Base-by-base conservation (phyloP, 2,797 vertebrate species). In the Stomatorhinus walkeri region DNA sequence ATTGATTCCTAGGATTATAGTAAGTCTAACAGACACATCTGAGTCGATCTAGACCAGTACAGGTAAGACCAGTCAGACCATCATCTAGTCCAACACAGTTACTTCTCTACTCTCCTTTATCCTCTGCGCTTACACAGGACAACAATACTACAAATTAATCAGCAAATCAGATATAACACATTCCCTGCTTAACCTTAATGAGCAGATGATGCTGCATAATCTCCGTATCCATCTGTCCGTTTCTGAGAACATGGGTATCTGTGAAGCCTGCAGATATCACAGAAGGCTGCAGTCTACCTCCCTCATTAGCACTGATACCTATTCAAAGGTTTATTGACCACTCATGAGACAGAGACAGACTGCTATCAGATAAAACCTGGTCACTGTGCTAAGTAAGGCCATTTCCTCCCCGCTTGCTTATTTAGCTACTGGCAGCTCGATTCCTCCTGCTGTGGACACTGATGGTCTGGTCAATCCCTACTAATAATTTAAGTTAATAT, bases 401-500 rank as follows among this genome's bases (percentile, higher is more conserved):
- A 93, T 91, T 93, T 91, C 88, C 49, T 83, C 28, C 89, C 89
- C 22, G 46, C 43, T 14, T 79, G 48, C 49, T 91, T 92, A 91
- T 92, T 91, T 85, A 89, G 88, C 89, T 89, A 81, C 88, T 89
- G 48, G 89, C 91, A 90, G 88, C 81, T 92, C 81, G 59, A 43
- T 88, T 59, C 2, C 6, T 54, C 91, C 93, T 54, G 89, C 89
- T 89, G 91, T 91, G 90, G 90, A 87, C 89, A 89, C 76, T 1
- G 2, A 48, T 89, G 90, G 92, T 93, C 91, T 81, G 93, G 92
- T 92, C 87, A 79, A 89, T 89, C 90, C 90, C 89, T 89, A 89
- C 92, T 93, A 61, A 92, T 94, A 93, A 93, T 91, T 93, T 93
- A 92, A 94, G 90, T 90, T 92, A 93, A 93, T 91, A 90, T 90